Evolutionary conservation across 2,888 invertebrate genomes (phyloP).

Genomic region (Stenichneumon culpator): DNA sequence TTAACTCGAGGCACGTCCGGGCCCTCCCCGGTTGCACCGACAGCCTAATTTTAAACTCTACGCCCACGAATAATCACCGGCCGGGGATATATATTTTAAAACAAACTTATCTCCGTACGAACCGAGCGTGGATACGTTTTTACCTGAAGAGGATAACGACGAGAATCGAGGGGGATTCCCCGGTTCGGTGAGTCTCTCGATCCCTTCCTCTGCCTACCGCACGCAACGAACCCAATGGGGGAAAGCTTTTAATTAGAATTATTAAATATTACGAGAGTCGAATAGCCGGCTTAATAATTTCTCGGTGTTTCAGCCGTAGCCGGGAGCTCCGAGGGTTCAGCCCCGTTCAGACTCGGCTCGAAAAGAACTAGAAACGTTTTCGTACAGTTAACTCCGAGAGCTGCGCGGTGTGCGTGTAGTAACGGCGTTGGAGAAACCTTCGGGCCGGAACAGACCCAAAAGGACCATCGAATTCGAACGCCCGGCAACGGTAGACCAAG

Average conservation of each 20-base stretch:
- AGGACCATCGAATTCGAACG: conserved; percentile 64
- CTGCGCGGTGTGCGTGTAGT: conserved; percentile 37
- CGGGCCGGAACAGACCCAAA: conserved; percentile 58
- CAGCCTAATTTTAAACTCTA: conserved; percentile 62
- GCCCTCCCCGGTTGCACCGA: conserved; percentile 18
- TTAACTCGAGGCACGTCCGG: conserved; percentile 59
- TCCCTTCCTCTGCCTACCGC: not conserved
- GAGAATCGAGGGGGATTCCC: conserved; percentile 47
- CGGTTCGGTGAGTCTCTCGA: not conserved
- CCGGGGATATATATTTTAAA: conserved; percentile 49
- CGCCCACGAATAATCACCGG: conserved; percentile 61
- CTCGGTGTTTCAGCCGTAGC: conserved; percentile 49
- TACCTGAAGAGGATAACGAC: conserved; percentile 39
- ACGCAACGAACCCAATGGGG: conserved; percentile 52
- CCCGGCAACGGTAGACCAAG: conserved; percentile 52
- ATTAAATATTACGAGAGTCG: conserved; percentile 65
- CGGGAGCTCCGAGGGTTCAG: conserved; percentile 39
- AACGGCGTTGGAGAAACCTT: conserved; percentile 30
- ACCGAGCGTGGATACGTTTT: conserved; percentile 49
- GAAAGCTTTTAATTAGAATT: conserved; percentile 68
- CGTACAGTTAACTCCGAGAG: not conserved
- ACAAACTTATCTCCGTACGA: conserved; percentile 57
- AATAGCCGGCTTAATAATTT: conserved; percentile 58
- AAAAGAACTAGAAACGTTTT: conserved; percentile 58
- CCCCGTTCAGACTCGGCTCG: conserved; percentile 37